phyloP scores from a whole-genome alignment of 2,888 invertebrate genomes.

The Sabatieria punctata region DNA sequence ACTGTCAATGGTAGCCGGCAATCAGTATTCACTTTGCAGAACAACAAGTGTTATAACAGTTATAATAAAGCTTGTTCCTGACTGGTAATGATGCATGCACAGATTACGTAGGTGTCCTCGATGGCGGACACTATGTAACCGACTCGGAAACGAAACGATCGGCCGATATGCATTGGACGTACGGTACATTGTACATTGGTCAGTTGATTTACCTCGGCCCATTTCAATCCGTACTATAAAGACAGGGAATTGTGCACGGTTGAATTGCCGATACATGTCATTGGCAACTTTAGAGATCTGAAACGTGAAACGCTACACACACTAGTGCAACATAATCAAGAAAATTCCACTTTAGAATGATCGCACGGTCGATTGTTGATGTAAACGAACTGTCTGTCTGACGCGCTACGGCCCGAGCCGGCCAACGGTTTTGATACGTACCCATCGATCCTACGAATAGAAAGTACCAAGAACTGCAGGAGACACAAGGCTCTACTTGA shows the following conservation, averaged over 20 bases:
- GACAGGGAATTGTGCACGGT: constrained; percentile 59
- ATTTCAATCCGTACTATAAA: constrained; percentile 61
- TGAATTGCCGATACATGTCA: constrained; percentile 73
- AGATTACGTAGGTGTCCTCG: neutral
- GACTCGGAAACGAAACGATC: neutral
- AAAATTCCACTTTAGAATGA: constrained; percentile 61
- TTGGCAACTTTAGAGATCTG: constrained; percentile 61
- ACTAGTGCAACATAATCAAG: too few species aligned
- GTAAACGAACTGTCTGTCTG: constrained; percentile 82
- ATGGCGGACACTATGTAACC: neutral
- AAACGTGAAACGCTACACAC: constrained; percentile 14
- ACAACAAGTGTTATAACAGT: too few species aligned
- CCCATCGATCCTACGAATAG: constrained; percentile 43
- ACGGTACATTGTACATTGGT: too few species aligned
- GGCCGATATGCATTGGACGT: too few species aligned
- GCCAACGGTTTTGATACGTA: constrained; percentile 70
- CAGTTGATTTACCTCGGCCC: constrained; percentile 42
- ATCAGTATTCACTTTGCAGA: too few species aligned
- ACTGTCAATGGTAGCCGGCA: too few species aligned
- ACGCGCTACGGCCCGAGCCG: constrained; percentile 60
- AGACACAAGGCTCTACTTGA: too few species aligned
- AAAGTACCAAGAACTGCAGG: too few species aligned
- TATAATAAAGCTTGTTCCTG: neutral
- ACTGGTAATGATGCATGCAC: neutral
- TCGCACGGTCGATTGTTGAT: constrained; percentile 89